Evolutionary conservation across 2,888 invertebrate genomes (phyloP).

Genomic region (Notodonta dromedarius): DNA sequence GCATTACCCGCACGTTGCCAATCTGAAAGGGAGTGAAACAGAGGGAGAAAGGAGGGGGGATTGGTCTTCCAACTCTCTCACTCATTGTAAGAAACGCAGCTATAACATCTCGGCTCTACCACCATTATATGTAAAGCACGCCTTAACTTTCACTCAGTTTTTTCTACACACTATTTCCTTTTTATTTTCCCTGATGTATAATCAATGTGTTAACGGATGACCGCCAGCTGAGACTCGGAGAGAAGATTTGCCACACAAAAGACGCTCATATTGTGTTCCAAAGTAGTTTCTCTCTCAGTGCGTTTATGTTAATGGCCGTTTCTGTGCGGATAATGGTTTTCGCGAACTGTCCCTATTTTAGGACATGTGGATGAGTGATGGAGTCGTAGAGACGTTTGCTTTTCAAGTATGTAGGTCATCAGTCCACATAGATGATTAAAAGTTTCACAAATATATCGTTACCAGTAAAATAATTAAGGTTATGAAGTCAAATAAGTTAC

Average conservation of each 20-base stretch:
- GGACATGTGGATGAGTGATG: constrained; percentile 1
- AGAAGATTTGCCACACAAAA: constrained; percentile 83
- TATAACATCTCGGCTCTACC: too few species aligned
- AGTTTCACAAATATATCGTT: too few species aligned
- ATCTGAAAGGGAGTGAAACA: too few species aligned
- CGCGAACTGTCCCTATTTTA: constrained; percentile 68
- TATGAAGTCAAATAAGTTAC: too few species aligned
- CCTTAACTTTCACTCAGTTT: constrained; percentile 16
- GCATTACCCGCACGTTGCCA: too few species aligned
- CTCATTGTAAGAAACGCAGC: too few species aligned
- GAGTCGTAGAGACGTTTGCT: background rate
- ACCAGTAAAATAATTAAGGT: too few species aligned
- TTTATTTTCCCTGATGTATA: constrained; percentile 83
- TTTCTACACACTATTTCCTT: constrained; percentile 78
- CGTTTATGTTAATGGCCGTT: constrained; percentile 81
- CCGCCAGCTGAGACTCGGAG: constrained; percentile 69
- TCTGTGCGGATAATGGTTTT: constrained; percentile 72
- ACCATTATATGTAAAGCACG: background rate
- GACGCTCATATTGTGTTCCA: constrained; percentile 82
- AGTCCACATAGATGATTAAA: background rate
- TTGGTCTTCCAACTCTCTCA: too few species aligned
- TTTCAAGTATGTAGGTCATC: background rate
- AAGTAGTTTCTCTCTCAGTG: constrained; percentile 79
- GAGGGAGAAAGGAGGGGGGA: too few species aligned
- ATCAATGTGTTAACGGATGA: constrained; percentile 84